Evolutionary conservation across 2,888 invertebrate genomes (phyloP), one percentile per base, ranked within the genome.

Genomic region (Candidula unifasciata): DNA sequence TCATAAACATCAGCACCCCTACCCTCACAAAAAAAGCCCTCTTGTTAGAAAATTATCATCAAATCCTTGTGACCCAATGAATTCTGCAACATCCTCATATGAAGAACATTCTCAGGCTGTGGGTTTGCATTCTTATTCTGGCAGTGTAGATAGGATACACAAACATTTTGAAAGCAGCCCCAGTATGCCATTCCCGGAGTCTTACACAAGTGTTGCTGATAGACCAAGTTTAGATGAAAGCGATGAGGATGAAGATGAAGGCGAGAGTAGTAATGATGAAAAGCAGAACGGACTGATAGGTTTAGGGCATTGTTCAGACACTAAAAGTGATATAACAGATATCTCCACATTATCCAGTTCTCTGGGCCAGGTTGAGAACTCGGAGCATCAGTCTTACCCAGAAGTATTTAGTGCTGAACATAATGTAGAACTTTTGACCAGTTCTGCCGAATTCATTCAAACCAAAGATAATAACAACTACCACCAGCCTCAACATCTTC

Each of bases 41-140:
- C 82, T 87, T 44, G 85, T 84, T 54, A 82, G 87, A 18, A 86
- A 85, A 78, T 71, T 85, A n/a, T 87, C 87, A 18, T 88, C 87
- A 54, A 87, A 88, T 69, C 86, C 87, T 5, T 86, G 84, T 77
- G 24, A 35, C 21, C 21, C 85, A 54, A 78, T 84, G 1, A 84
- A 83, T 60, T 82, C 86, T 37, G 85, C 77, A 57, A 78, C 82
- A 52, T 85, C 85, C n/a, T 78, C 81, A n/a, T 57, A 54, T 33
- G 82, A 82, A 3, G 73, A 78, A 2, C 85, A 85, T 69, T 73
- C 78, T 73, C 30, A 71, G 5, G 69, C 81, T 60, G 57, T 64
- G 27, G 80, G 84, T 2, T 66, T 81, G 37, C 73, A 81, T 60
- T 84, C 84, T 18, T 81, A 81, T 69, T 76, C 81, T 21, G 76